Base-by-base conservation (phyloP, 2,113 vertebrate species). In the Rhegmatorhina hoffmannsi region DNA sequence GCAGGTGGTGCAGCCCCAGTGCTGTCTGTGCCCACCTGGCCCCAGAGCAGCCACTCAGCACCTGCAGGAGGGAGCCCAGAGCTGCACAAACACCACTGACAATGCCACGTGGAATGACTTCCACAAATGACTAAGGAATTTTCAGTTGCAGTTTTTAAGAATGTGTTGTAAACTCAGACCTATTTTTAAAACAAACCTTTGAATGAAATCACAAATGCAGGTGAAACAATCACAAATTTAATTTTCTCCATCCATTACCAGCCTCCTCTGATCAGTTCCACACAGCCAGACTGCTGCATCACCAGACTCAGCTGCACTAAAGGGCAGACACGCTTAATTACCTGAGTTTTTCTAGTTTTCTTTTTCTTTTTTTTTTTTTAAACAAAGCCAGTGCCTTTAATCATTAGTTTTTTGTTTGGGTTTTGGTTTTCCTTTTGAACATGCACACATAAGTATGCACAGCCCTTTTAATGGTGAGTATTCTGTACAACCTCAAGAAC, bases 21-120 rank as follows among this genome's bases (percentile, higher is more conserved):
- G 9, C 8, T 55, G 67, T 20, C 1, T 19, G 13, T 17, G 50
- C 28, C 21, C 0, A 0, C 56, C 3, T 38, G 2, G 67, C 55
- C 64, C 49, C 59, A 20, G 33, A 43, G 55, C 79, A 66, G 21
- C 66, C 16, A 12, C 7, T 21, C 53, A 62, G 55, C 76, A 74
- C 63, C 8, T 2, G 28, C 21, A 29, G 16, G 1, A 31, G 0
- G 6, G 78, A 92, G 56, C 89, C 78, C 73, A 34, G 52, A 38
- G 34, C 38, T 18, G 7, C 68, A 77, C 18, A 56, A 25, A 82
- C 76, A 70, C 18, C 60, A 17, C 21, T 73, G 18, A 38, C 38
- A 81, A 50, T 43, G 26, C 68, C 81, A 33, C 0, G 5, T 26
- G 47, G 17, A 74, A 78, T 0, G 3, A 64, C 53, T 90, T 76